These are phyloP conservation scores for Stegodyphus dumicola DNA, from an alignment of 1,140 invertebrate genomes.

Conservation along the genomic window DNA sequence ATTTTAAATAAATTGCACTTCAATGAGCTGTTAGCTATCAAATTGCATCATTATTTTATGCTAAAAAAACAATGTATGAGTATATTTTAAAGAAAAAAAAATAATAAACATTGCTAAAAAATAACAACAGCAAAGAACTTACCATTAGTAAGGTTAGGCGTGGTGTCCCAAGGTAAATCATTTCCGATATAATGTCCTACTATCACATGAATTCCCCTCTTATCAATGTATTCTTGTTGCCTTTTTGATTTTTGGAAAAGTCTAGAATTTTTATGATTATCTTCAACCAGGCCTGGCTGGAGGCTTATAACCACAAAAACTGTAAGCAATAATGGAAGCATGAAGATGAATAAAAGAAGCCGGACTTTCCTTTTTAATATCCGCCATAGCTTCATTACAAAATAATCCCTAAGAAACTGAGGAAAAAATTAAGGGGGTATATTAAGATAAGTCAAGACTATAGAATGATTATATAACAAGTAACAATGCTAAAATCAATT, in stretches of 20 bases:
- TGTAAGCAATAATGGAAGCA: conserved; percentile 27
- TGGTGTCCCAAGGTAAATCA: conserved; percentile 70
- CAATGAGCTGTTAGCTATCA: no score
- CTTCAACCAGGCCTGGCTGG: conserved; percentile 1
- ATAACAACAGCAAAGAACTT: conserved; percentile 19
- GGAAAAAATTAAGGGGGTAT: neutral
- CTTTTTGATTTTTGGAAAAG: conserved; percentile 63
- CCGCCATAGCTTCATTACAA: conserved; percentile 49
- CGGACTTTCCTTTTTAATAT: conserved; percentile 30
- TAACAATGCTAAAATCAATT: no score
- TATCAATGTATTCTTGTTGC: conserved; percentile 79
- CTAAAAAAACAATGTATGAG: no score
- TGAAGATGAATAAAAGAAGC: conserved; percentile 1
- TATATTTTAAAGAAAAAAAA: no score
- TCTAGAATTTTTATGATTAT: conserved; percentile 22
- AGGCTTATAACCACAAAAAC: conserved; percentile 24
- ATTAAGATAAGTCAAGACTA: neutral
- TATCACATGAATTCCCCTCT: conserved; percentile 77
- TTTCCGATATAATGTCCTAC: conserved; percentile 87
- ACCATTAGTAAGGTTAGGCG: conserved; percentile 79
- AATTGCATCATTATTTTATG: no score
- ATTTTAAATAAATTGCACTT: no score
- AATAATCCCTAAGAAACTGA: neutral
- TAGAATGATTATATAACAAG: no score
- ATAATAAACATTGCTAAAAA: no score